A percentile compares a stretch with the other conserved stretches of the same genome.
Conservation (phyloP, 2,113 vertebrate species). For the Pavo muticus region DNA sequence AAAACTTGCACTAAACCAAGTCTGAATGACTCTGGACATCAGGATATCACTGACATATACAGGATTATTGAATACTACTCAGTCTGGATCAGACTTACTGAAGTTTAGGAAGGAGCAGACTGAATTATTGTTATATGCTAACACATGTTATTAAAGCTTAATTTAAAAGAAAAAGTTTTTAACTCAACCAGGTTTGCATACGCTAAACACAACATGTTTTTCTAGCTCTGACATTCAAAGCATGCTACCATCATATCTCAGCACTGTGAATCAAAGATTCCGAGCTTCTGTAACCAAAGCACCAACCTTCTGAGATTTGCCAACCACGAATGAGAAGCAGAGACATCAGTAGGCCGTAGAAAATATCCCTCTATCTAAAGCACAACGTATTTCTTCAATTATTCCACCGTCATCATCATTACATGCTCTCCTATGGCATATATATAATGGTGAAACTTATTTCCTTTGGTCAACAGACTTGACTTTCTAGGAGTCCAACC, state of each 20-base stretch:
- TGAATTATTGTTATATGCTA: not conserved
- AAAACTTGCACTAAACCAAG: not conserved
- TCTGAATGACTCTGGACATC: not conserved
- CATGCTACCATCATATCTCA: not conserved
- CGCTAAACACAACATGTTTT: not conserved
- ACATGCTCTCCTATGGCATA: not conserved
- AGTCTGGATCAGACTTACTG: not conserved
- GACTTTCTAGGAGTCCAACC: not conserved
- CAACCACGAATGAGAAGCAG: not conserved
- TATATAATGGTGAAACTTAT: not conserved
- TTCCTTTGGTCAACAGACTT: not conserved
- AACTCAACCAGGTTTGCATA: not conserved
- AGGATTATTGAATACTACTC: not conserved
- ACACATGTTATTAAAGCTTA: not conserved
- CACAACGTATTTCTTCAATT: not conserved
- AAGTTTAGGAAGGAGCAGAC: not conserved
- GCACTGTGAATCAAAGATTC: not conserved
- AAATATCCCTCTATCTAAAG: not conserved
- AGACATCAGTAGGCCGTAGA: not conserved
- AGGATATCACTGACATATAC: not conserved
- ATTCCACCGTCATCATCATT: not conserved
- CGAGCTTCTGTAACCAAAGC: not conserved
- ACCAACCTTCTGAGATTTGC: not conserved
- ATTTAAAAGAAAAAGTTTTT: not conserved
- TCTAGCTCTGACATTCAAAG: not conserved